These are phyloP conservation scores for Hypercompe scribonia DNA, from an alignment of 2,888 invertebrate genomes.

Conservation along the genomic window DNA sequence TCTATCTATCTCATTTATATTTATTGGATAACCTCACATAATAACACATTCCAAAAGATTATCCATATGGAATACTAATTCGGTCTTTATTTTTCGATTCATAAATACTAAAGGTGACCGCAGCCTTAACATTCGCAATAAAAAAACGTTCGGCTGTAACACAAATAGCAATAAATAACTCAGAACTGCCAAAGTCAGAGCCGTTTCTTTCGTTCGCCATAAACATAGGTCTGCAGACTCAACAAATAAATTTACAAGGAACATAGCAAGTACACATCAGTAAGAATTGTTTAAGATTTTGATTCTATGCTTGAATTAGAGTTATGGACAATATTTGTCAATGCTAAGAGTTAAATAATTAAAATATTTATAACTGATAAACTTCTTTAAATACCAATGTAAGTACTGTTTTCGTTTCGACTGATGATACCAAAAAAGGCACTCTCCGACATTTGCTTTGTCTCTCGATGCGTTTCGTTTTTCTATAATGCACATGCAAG, in stretches of 20 bases:
- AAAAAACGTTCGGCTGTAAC: constrained; percentile 42
- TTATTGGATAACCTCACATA: background rate
- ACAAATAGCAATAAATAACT: constrained; percentile 53
- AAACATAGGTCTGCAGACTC: constrained; percentile 42
- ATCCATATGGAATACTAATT: constrained; percentile 20
- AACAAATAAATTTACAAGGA: constrained; percentile 37
- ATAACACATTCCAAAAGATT: background rate
- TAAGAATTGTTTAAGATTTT: background rate
- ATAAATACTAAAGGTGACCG: constrained; percentile 32
- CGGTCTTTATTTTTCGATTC: constrained; percentile 18
- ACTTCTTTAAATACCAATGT: background rate
- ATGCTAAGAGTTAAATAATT: background rate
- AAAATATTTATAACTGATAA: background rate
- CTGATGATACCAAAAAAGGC: constrained; percentile 21
- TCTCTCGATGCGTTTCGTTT: background rate
- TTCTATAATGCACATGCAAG: background rate
- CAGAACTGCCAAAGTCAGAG: constrained; percentile 44
- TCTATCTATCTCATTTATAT: background rate
- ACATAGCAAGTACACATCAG: constrained; percentile 7
- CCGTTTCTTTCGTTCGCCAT: constrained; percentile 40
- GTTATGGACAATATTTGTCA: background rate
- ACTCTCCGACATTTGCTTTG: background rate
- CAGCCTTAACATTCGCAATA: constrained; percentile 26
- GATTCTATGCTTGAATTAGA: background rate
- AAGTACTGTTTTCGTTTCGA: background rate